A percentile compares a stretch with the other conserved stretches of the same genome.
Evolutionary conservation across 35 echinoderm and acorn worm genomes (phyloP).

Genomic region (Ptychodera flava): DNA sequence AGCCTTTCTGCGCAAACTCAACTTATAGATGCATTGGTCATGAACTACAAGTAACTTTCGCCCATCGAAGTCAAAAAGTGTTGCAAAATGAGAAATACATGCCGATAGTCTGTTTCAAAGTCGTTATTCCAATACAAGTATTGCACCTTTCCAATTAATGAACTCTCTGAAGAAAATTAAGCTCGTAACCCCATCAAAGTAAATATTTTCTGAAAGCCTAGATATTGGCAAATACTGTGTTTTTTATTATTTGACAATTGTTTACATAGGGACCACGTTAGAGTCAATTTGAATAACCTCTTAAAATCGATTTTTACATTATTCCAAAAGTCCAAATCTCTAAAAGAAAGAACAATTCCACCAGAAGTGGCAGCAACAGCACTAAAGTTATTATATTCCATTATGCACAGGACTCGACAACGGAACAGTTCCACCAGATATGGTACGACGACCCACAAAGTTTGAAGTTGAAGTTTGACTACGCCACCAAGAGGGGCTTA

Average conservation of each 20-base stretch:
- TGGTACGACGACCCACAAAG: constrained; percentile 61
- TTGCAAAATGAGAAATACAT: too few species aligned
- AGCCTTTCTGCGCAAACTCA: too few species aligned
- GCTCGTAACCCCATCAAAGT: too few species aligned
- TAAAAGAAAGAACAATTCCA: background rate
- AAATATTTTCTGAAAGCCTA: too few species aligned
- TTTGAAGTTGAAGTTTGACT: constrained; percentile 19
- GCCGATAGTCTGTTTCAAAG: too few species aligned
- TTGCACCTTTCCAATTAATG: too few species aligned
- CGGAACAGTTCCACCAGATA: constrained; percentile 24
- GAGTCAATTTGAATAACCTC: background rate
- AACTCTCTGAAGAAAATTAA: too few species aligned
- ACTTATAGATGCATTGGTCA: too few species aligned
- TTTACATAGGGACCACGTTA: background rate
- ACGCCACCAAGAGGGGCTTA: constrained; percentile 23
- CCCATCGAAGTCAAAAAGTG: too few species aligned
- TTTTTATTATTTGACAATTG: background rate
- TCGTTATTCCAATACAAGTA: too few species aligned
- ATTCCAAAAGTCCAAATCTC: background rate
- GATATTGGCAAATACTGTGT: too few species aligned
- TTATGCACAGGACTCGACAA: constrained; percentile 1
- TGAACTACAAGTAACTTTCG: too few species aligned
- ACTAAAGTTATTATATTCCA: background rate
- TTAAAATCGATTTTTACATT: background rate
- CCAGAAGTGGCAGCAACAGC: background rate